Evolutionary conservation across 2,888 invertebrate species (phyloP), one percentile per base, ranked within the genome.

Genomic region (Eilema caniola): DNA sequence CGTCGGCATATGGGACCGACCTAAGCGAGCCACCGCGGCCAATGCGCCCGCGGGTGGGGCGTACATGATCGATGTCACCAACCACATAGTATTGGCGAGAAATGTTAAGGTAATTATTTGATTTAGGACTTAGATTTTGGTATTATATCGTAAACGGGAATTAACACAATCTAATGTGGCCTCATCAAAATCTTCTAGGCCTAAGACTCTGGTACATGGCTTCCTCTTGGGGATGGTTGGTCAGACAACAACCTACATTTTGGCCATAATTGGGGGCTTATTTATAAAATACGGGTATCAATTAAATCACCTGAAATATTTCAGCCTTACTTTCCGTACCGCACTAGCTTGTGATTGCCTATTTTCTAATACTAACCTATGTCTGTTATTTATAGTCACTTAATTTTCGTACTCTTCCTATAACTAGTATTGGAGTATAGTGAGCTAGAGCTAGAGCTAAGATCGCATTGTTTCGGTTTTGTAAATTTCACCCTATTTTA

Each of bases 1-100:
- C 83, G 95, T 96, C 3, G 96, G 96, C 25, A 95, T 96, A 61
- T 96, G 96, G 96, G 96, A 96, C 86, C 89, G 96, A n/a, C 96
- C 96, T 16, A 96, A 96, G 83, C 91, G 96, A 7, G 91, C 92
- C 23, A 92, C 93, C 0, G 92, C 91, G 23, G 89, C 92, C 10
- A 92, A 91, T 74, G 85, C 85, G 0, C 93, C 95, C 67, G 80
- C 93, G 0, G 94, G 95, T 3, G 94, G 95, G 0, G 92, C 95
- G 0, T 96, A 96, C 77, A 93, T 96, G 87, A 90, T 93, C n/a
- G 95, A 95, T 69, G 86, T 90, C 0, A 90, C 89, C 76, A 89
- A 92, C 77, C 90, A 92, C 75, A 77, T 93, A 1, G 85, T 93
- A 1, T 82, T 89, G 12, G 84, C 88, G 0, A 89, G 95, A 66